Evolutionary conservation across 2,888 invertebrate genomes (phyloP).

Genomic region (Malacosoma neustria): DNA sequence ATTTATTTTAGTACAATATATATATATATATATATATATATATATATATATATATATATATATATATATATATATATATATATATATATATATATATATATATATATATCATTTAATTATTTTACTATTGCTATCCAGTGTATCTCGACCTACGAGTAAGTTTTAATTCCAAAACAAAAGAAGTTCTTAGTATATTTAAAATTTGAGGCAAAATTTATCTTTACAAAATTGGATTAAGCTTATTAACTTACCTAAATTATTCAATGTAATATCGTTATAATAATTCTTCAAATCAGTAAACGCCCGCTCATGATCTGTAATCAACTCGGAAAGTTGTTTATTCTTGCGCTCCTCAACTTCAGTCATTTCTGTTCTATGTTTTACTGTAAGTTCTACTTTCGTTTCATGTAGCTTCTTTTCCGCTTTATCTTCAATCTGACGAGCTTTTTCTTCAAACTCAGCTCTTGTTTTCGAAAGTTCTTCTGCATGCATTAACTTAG

Average conservation of each 20-base stretch:
- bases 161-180: too few species aligned
- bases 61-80: too few species aligned
- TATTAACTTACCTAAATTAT: conserved; percentile 89
- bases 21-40: too few species aligned
- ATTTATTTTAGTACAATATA: too few species aligned
- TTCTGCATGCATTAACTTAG: conserved; percentile 84
- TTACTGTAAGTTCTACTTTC: conserved; percentile 81
- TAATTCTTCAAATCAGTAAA: conserved; percentile 94
- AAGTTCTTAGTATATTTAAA: too few species aligned
- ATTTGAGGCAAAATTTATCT: too few species aligned
- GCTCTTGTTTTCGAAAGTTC: conserved; percentile 78
- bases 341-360: conserved; percentile 95
- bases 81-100: too few species aligned
- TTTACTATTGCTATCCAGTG: too few species aligned
- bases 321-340: conserved; percentile 86
- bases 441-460: conserved; percentile 61
- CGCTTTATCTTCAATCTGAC: conserved; percentile 73
- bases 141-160: too few species aligned
- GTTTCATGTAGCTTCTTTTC: conserved; percentile 84
- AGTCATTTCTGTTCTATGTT: conserved; percentile 87
- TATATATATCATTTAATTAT: not conserved
- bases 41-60: too few species aligned
- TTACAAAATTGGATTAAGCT: too few species aligned
- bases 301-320: conserved; percentile 87
- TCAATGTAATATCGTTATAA: conserved; percentile 95